A percentile compares a stretch with the other conserved stretches of the same genome.
Conservation (phyloP, 2,888 invertebrate species). For the Agrypnus murinus region DNA sequence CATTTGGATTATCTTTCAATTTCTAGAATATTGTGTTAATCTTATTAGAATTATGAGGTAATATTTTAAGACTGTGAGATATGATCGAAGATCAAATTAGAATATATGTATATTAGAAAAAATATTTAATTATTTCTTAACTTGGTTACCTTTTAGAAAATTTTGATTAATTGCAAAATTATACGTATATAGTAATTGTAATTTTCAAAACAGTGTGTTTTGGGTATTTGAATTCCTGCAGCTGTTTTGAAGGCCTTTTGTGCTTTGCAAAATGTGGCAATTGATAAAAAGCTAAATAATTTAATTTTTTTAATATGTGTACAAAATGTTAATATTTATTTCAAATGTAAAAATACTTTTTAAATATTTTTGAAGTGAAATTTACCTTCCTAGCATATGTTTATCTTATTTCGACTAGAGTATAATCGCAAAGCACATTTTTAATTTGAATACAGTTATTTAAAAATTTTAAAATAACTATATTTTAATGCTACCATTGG, state of each 20-base stretch:
- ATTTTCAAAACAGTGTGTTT: slow-evolving; percentile 5
- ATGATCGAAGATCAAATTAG: too few relatives aligned
- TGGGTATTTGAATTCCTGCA: slow-evolving; percentile 30
- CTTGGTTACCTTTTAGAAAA: too few relatives aligned
- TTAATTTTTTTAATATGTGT: slow-evolving; percentile 32
- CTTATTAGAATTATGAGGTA: too few relatives aligned
- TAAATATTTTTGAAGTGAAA: slow-evolving; percentile 31
- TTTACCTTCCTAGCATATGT: slow-evolving; percentile 31
- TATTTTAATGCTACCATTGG: slow-evolving; percentile 61
- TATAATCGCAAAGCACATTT: slow-evolving; percentile 53
- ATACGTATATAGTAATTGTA: too few relatives aligned
- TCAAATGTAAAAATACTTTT: slow-evolving; percentile 39
- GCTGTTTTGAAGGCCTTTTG: slow-evolving; percentile 46
- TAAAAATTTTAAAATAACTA: slow-evolving; percentile 58
- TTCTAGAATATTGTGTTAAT: too few relatives aligned
- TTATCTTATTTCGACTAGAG: slow-evolving; percentile 27
- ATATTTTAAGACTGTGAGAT: too few relatives aligned
- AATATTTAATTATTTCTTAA: too few relatives aligned
- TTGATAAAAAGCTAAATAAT: slow-evolving; percentile 30
- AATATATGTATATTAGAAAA: too few relatives aligned
- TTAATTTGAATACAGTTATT: slow-evolving; percentile 56
- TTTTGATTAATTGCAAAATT: too few relatives aligned
- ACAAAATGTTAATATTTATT: slow-evolving; percentile 42
- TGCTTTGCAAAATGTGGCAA: slow-evolving; percentile 48
- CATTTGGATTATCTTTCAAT: too few relatives aligned